Conservation (phyloP, 2,113 vertebrate species). For the Benitochromis conjunctus region DNA sequence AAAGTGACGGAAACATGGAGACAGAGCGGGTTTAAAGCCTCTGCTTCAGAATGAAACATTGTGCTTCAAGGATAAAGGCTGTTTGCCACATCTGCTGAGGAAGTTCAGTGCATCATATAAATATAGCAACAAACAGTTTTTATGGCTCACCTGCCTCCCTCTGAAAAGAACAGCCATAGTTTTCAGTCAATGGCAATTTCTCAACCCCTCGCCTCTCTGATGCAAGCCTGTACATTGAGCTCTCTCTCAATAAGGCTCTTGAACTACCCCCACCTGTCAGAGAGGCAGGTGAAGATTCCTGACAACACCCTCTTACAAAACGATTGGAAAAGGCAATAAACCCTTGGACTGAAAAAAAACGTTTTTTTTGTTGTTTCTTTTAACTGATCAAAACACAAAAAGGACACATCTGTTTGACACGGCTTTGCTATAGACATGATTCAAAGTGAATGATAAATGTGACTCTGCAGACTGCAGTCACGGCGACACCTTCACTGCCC, state of each 20-base stretch:
- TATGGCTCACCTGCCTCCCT: neutral
- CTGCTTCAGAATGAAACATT: neutral
- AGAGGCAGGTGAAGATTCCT: neutral
- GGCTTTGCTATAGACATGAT: neutral
- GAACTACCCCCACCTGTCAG: neutral
- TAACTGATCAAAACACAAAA: neutral
- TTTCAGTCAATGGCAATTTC: neutral
- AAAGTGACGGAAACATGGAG: neutral
- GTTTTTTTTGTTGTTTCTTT: neutral
- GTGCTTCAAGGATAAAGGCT: neutral
- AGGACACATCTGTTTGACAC: neutral
- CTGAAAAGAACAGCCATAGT: neutral
- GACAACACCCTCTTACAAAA: neutral
- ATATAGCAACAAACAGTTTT: neutral
- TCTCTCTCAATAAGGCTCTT: neutral
- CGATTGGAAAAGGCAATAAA: neutral
- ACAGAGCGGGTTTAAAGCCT: neutral
- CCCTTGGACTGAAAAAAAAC: neutral
- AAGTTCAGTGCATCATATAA: neutral
- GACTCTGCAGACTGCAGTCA: neutral
- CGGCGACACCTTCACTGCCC: neutral
- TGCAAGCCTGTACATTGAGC: neutral
- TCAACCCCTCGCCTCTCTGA: neutral
- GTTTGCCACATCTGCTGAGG: neutral
- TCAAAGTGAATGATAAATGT: constrained; percentile 5